These are phyloP conservation scores for Gouania willdenowi DNA, from an alignment of 2,797 vertebrate species.

Conservation along the genomic window DNA sequence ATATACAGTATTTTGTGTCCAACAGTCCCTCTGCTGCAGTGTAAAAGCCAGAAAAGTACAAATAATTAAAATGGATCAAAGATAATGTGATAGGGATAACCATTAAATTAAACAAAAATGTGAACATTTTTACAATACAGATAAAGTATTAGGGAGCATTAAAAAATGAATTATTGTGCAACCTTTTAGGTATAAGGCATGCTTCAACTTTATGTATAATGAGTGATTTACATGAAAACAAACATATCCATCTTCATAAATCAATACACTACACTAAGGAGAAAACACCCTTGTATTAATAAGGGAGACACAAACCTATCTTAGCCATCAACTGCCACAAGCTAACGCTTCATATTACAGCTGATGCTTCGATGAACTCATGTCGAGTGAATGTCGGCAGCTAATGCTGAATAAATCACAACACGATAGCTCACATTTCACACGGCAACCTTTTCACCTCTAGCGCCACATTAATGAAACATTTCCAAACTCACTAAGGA, in stretches of 20 bases:
- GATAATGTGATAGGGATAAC: too few species aligned
- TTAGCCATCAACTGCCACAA: conserved; percentile 28
- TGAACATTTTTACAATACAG: too few species aligned
- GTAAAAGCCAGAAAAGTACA: too few species aligned
- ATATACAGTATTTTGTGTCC: too few species aligned
- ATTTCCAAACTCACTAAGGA: neutral
- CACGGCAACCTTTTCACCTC: neutral
- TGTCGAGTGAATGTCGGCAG: conserved; percentile 23
- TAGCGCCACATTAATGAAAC: conserved; percentile 10
- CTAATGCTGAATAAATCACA: conserved; percentile 27
- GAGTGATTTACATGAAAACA: conserved; percentile 19
- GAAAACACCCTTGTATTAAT: conserved; percentile 8
- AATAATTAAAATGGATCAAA: too few species aligned
- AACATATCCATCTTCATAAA: conserved; percentile 6
- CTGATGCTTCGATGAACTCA: conserved; percentile 44
- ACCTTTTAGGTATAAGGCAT: too few species aligned
- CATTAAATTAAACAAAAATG: too few species aligned
- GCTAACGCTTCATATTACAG: conserved; percentile 22
- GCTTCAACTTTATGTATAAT: conserved; percentile 11
- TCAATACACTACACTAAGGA: too few species aligned
- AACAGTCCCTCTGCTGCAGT: too few species aligned
- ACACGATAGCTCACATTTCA: neutral
- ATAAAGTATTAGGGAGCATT: too few species aligned
- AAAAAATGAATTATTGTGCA: too few species aligned
- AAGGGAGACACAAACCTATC: conserved; percentile 27